phyloP scores from a whole-genome alignment of 2,113 vertebrate genomes.

The Elephantulus edwardii region DNA sequence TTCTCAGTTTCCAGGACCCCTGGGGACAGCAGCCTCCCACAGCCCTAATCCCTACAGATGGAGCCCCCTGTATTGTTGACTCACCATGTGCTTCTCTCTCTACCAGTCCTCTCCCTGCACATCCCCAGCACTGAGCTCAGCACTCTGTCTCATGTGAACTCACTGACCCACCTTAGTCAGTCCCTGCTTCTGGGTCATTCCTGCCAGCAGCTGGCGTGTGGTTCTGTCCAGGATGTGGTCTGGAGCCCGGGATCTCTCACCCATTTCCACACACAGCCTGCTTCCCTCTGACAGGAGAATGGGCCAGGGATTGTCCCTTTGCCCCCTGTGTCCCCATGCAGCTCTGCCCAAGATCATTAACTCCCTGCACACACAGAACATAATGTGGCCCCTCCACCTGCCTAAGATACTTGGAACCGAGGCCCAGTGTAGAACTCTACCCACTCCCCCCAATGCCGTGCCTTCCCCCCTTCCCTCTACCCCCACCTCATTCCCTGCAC shows the following conservation, averaged over 20 bases:
- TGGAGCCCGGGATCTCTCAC: accelerated
- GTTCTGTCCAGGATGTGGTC: accelerated
- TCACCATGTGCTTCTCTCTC: accelerated
- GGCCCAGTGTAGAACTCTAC: background rate
- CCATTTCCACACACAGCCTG: background rate
- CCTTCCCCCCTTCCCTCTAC: background rate
- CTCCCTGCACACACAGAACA: too few species aligned
- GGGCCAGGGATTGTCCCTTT: background rate
- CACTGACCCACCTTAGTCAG: accelerated
- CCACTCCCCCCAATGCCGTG: background rate
- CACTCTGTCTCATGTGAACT: accelerated
- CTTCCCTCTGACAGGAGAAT: background rate
- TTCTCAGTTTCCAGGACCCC: too few species aligned
- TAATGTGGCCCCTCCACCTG: background rate
- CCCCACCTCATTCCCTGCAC: background rate
- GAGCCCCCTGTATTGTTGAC: background rate
- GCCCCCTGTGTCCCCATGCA: background rate
- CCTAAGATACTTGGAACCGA: background rate
- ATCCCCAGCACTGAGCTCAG: too few species aligned
- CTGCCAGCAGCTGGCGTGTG: accelerated
- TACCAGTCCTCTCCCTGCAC: accelerated
- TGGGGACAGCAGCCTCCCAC: background rate
- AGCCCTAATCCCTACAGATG: background rate
- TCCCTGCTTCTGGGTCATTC: too few species aligned
- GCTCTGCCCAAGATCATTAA: too few species aligned